Evolutionary conservation across 2,113 vertebrate genomes (phyloP), one percentile per base, ranked within the genome.

Genomic region (Campylomormyrus numenius): DNA sequence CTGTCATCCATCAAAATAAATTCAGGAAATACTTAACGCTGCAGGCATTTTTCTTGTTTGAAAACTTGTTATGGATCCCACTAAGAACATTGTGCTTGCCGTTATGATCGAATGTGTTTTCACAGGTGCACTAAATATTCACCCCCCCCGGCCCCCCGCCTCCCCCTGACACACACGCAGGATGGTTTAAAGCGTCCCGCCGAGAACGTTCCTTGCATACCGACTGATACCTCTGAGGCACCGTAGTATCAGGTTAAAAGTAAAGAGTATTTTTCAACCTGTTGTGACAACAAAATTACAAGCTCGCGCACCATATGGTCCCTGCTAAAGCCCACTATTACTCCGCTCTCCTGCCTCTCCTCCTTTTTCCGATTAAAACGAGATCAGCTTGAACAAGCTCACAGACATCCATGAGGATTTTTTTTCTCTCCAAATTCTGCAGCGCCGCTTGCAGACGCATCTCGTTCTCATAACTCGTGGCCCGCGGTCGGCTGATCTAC

Each of bases 1-100:
- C 95, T 96, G 95, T 96, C 95, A 97, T 96, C 96, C 95, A 97
- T 97, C 96, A 97, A 96, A 97, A 96, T 96, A 96, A 96, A 95
- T 96, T 96, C 96, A 97, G 97, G 96, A 97, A 97, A 97, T 96
- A 96, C 96, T 97, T 97, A 95, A 95, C 94, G 95, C 97, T 96
- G 96, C 96, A 96, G 96, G 96, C 95, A 96, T 96, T 96, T 96
- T 97, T 96, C 95, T 96, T 95, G 95, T 96, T 96, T 96, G 95
- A 97, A 95, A 94, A 95, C 70, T 93, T 95, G 94, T 96, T 96
- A 95, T 96, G 95, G 96, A 96, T 96, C 96, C 95, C 89, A 70
- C 93, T 93, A 96, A 96, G 96, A 96, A 96, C 94, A 95, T 93
- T 94, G 93, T 94, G 94, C 95, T 96, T 95, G 94, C 96, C 96